These are phyloP conservation scores for Momotus momota DNA, from an alignment of 2,797 vertebrate genomes.

Conservation along the genomic window DNA sequence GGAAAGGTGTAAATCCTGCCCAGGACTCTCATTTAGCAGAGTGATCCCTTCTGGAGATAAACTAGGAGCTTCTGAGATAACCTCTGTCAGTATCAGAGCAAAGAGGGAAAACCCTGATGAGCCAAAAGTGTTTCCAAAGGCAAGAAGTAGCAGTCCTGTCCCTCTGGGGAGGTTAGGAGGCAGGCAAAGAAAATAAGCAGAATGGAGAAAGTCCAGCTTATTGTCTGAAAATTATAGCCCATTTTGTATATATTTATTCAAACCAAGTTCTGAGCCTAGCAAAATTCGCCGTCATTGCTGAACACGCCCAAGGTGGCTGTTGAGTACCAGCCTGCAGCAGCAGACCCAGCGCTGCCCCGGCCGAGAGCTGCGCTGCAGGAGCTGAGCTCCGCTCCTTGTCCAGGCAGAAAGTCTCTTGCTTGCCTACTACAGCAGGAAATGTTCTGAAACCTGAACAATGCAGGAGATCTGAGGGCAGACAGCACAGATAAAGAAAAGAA, in stretches of 20 bases:
- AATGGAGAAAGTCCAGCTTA: not conserved
- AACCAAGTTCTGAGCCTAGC: not conserved
- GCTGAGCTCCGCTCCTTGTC: not conserved
- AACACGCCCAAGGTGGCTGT: not conserved
- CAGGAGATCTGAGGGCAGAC: slow-evolving; percentile 47
- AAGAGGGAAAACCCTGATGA: not conserved
- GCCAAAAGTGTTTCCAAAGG: not conserved
- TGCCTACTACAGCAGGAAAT: slow-evolving; percentile 36
- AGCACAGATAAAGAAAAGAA: slow-evolving; percentile 59
- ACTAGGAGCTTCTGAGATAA: not conserved
- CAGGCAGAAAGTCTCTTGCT: not conserved
- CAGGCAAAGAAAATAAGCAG: not conserved
- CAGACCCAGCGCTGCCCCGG: not conserved
- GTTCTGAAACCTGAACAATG: slow-evolving; percentile 57
- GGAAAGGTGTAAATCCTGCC: not conserved
- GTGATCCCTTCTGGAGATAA: not conserved
- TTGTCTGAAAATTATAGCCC: not conserved
- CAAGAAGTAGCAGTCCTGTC: not conserved
- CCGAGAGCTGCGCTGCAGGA: not conserved
- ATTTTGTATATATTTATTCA: not conserved
- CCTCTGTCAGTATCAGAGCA: not conserved
- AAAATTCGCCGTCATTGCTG: not conserved
- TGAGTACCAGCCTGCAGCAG: not conserved
- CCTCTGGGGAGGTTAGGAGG: not conserved
- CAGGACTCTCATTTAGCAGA: not conserved